phyloP scores from a whole-genome alignment of 2,797 vertebrate species.

The Zenarchopterus dispar region DNA sequence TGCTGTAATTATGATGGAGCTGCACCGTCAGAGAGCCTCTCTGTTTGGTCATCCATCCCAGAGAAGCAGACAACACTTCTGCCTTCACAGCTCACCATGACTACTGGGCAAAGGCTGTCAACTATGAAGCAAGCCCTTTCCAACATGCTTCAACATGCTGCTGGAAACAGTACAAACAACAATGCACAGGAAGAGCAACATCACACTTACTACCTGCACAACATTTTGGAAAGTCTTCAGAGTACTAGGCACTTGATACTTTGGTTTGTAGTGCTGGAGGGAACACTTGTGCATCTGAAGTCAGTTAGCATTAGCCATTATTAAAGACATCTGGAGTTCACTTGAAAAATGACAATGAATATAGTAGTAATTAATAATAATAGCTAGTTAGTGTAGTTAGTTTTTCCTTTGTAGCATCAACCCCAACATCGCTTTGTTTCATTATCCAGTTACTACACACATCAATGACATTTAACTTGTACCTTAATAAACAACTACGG shows the following conservation, averaged over 20 bases:
- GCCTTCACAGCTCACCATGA: slow-evolving; percentile 53
- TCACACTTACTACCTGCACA: neutral
- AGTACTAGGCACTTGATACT: slow-evolving; percentile 23
- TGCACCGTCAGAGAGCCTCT: slow-evolving; percentile 70
- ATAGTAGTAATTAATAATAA: too few relatives aligned
- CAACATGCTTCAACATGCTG: slow-evolving; percentile 5
- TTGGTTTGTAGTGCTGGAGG: slow-evolving; percentile 1
- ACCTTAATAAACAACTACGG: neutral
- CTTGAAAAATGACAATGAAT: neutral
- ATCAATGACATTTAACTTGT: neutral
- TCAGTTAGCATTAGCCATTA: neutral
- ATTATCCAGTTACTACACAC: neutral
- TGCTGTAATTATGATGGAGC: slow-evolving; percentile 58
- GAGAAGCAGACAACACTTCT: slow-evolving; percentile 31
- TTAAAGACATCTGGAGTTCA: neutral
- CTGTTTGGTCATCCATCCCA: slow-evolving; percentile 47
- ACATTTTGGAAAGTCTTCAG: slow-evolving; percentile 9
- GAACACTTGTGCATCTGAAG: slow-evolving; percentile 4
- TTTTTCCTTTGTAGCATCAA: neutral
- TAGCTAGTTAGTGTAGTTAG: too few relatives aligned
- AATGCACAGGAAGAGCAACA: slow-evolving; percentile 1
- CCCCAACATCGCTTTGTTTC: neutral
- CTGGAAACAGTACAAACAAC: neutral
- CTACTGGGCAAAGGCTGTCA: slow-evolving; percentile 32
- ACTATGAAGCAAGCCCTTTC: slow-evolving; percentile 40